A percentile compares a stretch with the other conserved stretches of the same genome.
Conservation (phyloP, 2,113 vertebrate genomes). For the Brienomyrus longianalis region DNA sequence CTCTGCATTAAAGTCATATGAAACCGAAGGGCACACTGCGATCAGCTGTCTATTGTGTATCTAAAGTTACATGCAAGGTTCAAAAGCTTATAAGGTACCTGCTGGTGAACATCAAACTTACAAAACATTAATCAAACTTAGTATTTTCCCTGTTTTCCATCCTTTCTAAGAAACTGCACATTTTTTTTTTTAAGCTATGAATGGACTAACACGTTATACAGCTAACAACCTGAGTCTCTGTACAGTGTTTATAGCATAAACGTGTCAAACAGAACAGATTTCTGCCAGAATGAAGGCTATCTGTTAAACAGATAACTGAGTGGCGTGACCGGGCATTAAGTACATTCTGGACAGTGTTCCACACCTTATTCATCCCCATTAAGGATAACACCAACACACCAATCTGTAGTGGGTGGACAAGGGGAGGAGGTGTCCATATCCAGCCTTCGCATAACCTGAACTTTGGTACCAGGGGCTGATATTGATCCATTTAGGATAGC, state of each 20-base stretch:
- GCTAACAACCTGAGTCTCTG: background rate
- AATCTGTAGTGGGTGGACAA: background rate
- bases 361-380: background rate
- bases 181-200: background rate
- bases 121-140: background rate
- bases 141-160: background rate
- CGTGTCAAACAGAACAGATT: background rate
- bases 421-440: background rate
- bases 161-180: background rate
- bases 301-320: background rate
- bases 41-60: background rate
- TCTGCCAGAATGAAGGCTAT: background rate
- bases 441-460: background rate
- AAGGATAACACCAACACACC: background rate
- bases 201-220: background rate
- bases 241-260: background rate
- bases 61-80: background rate
- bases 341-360: background rate
- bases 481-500: background rate
- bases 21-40: background rate
- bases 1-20: background rate
- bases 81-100: background rate
- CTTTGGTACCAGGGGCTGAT: background rate
- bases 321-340: background rate
- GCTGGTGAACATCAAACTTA: background rate